phyloP scores from a whole-genome alignment of 2,113 vertebrate species.

The Carassius gibelio region DNA sequence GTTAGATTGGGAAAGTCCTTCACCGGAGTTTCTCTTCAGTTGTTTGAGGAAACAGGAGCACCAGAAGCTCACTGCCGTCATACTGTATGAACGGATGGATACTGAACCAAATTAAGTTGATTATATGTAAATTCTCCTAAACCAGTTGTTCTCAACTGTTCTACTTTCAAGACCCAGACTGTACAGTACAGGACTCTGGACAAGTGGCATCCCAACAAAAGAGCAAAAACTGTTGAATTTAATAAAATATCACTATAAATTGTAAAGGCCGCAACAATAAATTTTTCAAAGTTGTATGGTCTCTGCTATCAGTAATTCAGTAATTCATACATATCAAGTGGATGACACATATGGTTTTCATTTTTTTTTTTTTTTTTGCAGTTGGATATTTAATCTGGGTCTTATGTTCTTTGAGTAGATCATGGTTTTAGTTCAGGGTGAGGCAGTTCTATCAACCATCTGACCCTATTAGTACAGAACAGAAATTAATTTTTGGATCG shows the following conservation, averaged over 20 bases:
- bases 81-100: not conserved
- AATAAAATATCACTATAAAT: too few relatives aligned
- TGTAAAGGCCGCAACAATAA: too few relatives aligned
- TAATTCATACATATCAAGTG: not conserved
- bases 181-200: too few relatives aligned
- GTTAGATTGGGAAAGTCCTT: constrained; percentile 45
- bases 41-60: constrained; percentile 9
- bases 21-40: constrained; percentile 36
- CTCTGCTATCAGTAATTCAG: not conserved
- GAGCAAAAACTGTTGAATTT: too few relatives aligned
- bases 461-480: not conserved
- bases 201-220: too few relatives aligned
- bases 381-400: not conserved
- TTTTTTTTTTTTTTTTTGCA: not conserved
- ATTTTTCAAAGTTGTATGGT: not conserved
- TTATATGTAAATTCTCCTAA: not conserved
- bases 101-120: not conserved
- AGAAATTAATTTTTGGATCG: not conserved
- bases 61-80: not conserved
- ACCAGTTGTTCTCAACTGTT: too few relatives aligned
- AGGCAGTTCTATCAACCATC: not conserved
- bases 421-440: not conserved
- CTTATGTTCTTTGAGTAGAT: not conserved
- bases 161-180: too few relatives aligned
- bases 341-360: not conserved